phyloP scores from a whole-genome alignment of 2,888 invertebrate species.

The Acrobasis repandana region DNA sequence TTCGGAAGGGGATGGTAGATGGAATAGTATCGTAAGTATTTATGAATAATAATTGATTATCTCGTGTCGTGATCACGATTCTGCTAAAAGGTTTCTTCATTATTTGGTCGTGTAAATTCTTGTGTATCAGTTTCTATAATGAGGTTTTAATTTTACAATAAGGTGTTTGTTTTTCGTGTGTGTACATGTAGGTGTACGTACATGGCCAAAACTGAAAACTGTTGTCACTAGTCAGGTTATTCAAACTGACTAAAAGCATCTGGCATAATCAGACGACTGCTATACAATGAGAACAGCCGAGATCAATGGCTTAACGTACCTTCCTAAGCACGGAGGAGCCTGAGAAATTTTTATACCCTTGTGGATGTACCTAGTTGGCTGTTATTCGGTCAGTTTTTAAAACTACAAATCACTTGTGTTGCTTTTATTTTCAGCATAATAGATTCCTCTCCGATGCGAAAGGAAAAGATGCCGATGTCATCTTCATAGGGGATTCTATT shows the following conservation, averaged over 20 bases:
- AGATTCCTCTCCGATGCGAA: conserved; percentile 92
- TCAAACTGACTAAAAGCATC: no score
- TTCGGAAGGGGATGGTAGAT: conserved; percentile 92
- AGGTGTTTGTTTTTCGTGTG: no score
- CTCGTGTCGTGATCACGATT: conserved; percentile 25
- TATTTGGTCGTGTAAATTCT: conserved; percentile 31
- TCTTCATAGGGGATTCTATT: conserved; percentile 95
- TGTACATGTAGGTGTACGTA: no score
- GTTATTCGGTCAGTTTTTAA: no score
- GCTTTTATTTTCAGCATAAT: conserved; percentile 86
- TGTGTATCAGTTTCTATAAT: not conserved
- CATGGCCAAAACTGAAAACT: no score
- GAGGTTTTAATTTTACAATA: not conserved
- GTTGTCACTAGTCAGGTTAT: no score
- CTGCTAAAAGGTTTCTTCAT: conserved; percentile 23
- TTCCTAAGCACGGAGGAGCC: no score
- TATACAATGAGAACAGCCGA: no score
- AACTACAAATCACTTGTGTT: not conserved
- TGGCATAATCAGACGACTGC: no score
- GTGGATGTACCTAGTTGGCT: no score
- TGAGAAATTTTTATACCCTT: no score
- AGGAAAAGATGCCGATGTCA: conserved; percentile 95
- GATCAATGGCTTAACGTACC: no score
- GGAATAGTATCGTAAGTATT: conserved; percentile 87
- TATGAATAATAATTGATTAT: conserved; percentile 30